Evolutionary conservation across 2,797 vertebrate species (phyloP), one percentile per base, ranked within the genome.

Genomic region (Pangasius macronema): DNA sequence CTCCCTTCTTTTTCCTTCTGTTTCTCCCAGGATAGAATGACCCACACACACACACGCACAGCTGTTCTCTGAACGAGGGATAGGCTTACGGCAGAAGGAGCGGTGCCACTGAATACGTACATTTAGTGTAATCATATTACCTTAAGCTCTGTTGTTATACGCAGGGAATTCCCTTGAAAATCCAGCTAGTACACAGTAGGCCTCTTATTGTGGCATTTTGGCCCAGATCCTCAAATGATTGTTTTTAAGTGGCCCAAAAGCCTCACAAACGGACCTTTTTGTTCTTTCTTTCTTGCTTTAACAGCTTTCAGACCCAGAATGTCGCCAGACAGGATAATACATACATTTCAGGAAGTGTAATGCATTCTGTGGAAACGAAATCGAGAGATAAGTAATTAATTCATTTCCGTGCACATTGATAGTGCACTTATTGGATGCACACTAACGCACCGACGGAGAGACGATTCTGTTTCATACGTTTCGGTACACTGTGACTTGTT

Each of bases 41-140:
- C 8, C 27, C 79, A 49, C 36, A 13, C 59, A 63, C 53, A 68
- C 42, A 33, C 36, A 18, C 72, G 53, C 59, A 30, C 72, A 72
- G 55, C 85, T 86, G 76, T 86, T 85, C 61, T 89, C 84, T 76
- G 82, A 53, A 72, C 0, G 85, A 88, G 65, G 87, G 80, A 83
- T 59, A 85, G 53, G 51, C 49, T 88, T 87, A 20, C 72, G 88
- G 82, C 84, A 39, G 53, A 80, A 57, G 61, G 73, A 49, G 75
- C 51, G 68, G 36, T 59, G 89, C 49, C 68, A 72, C 9, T 24
- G 30, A 82, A 87, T 51, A 86, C 42, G 42, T 22, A 67, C 49
- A 36, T 86, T 83, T 51, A 77, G 8, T 77, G 83, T 89, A 80
- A 87, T 85, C 72, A 51, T 88, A 85, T 86, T 70, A 79, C 42